A percentile compares a stretch with the other conserved stretches of the same genome.
phyloP scores from a whole-genome alignment of 2,113 vertebrate species.

The Gracilinanus agilis region DNA sequence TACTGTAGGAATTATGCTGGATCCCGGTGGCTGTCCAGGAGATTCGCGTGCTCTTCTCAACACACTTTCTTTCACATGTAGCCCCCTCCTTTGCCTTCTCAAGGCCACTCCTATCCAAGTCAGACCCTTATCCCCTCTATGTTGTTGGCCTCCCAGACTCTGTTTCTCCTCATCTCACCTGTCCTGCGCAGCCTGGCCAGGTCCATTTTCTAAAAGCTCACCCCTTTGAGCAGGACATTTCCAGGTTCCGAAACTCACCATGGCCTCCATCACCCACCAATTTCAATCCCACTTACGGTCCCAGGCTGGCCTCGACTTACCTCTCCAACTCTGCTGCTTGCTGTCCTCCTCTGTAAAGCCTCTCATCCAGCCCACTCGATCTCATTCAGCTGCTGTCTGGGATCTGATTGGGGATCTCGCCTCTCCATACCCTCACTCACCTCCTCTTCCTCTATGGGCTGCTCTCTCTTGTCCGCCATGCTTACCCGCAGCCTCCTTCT shows the following conservation, averaged over 20 bases:
- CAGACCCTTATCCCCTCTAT: not conserved
- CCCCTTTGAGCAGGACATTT: not conserved
- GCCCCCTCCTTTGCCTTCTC: too few relatives aligned
- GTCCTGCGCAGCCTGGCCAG: not conserved
- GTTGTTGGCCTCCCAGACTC: not conserved
- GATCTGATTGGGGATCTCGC: not conserved
- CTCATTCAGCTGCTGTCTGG: not conserved
- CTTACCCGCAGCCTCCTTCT: not conserved
- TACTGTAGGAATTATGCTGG: too few relatives aligned
- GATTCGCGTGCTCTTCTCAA: too few relatives aligned
- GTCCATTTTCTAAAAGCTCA: not conserved
- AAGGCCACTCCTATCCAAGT: too few relatives aligned
- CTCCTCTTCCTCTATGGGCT: not conserved
- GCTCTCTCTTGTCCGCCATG: not conserved
- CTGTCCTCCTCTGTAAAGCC: not conserved
- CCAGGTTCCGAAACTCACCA: not conserved
- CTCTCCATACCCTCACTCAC: not conserved
- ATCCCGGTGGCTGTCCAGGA: too few relatives aligned
- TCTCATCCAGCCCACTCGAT: not conserved
- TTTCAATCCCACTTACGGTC: not conserved
- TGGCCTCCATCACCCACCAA: too few relatives aligned
- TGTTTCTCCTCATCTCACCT: not conserved
- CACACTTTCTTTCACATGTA: not conserved
- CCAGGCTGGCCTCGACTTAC: too few relatives aligned
- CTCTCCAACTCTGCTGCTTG: too few relatives aligned